Percentiles rank a stretch among this genome's conserved stretches.
Conservation (phyloP, 1,140 invertebrate species). For the Medauroidea extradentata region DNA sequence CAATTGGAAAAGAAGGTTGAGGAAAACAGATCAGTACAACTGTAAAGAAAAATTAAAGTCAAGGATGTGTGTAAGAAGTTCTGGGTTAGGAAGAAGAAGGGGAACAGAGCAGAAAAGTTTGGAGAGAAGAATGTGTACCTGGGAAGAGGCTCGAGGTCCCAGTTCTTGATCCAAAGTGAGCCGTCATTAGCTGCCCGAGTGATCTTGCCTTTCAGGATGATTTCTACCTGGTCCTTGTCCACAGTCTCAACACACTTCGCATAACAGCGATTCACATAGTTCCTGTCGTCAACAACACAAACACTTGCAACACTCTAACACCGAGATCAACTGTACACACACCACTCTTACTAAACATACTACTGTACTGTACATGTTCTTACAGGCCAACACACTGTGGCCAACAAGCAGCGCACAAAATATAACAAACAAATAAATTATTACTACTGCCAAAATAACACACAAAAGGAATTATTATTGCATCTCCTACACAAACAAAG, state of each 20-base stretch:
- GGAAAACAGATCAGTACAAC: background rate
- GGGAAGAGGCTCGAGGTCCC: conserved; percentile 86
- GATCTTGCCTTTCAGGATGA: conserved; percentile 88
- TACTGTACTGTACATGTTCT: no score
- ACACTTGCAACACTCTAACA: conserved; percentile 7
- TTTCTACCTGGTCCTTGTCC: conserved; percentile 91
- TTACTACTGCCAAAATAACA: no score
- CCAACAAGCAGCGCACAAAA: no score
- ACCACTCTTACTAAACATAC: no score
- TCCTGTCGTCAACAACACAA: conserved; percentile 39
- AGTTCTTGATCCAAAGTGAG: conserved; percentile 83
- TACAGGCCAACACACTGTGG: no score
- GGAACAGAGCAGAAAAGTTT: background rate
- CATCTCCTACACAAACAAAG: no score
- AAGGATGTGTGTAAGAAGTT: background rate
- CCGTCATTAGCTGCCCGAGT: conserved; percentile 81
- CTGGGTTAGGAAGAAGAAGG: background rate
- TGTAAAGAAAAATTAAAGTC: background rate
- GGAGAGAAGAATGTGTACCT: conserved; percentile 6
- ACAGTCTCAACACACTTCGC: conserved; percentile 78
- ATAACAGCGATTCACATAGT: conserved; percentile 89
- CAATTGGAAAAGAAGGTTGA: background rate
- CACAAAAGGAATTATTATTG: no score
- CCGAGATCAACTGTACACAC: no score
- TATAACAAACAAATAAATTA: no score